Percentiles rank a stretch among this genome's conserved stretches.
These are phyloP conservation scores for Anthonomus grandis DNA, from an alignment of 1,140 invertebrate species.

Conservation along the genomic window DNA sequence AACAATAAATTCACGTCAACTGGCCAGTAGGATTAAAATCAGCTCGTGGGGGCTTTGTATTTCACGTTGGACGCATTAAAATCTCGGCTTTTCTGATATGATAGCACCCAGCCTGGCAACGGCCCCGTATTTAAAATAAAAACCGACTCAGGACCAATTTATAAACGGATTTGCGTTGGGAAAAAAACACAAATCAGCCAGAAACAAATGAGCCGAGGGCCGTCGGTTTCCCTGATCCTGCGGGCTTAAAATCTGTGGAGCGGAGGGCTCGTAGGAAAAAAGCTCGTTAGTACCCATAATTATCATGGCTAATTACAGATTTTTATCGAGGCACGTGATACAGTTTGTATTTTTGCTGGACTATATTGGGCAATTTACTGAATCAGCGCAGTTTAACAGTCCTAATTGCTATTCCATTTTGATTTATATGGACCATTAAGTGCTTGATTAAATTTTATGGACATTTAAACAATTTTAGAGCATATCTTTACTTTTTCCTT, in stretches of 20 bases:
- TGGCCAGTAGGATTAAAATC: constrained; percentile 27
- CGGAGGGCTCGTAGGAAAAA: constrained; percentile 35
- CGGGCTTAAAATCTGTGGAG: constrained; percentile 30
- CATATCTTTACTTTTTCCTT: too few relatives aligned
- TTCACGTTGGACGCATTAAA: constrained; percentile 31
- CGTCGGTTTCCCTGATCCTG: constrained; percentile 35
- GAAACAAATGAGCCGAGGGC: constrained; percentile 38
- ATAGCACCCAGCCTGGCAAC: constrained; percentile 29
- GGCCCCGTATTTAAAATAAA: constrained; percentile 38
- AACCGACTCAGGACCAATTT: constrained; percentile 34
- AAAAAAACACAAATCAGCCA: constrained; percentile 38
- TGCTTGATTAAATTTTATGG: too few relatives aligned
- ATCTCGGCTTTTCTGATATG: constrained; percentile 36
- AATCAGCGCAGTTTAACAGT: neutral
- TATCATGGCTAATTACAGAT: constrained; percentile 49
- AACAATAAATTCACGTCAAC: constrained; percentile 29
- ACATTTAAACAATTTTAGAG: too few relatives aligned
- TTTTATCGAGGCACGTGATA: constrained; percentile 48
- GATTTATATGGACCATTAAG: too few relatives aligned
- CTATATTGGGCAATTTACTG: neutral
- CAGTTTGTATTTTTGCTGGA: constrained; percentile 39
- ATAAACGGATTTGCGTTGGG: constrained; percentile 35
- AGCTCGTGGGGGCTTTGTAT: constrained; percentile 23
- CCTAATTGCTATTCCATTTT: constrained; percentile 1
- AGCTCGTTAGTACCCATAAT: constrained; percentile 49